Base-by-base conservation (phyloP, 2,888 invertebrate genomes). In the Adelphocoris suturalis region DNA sequence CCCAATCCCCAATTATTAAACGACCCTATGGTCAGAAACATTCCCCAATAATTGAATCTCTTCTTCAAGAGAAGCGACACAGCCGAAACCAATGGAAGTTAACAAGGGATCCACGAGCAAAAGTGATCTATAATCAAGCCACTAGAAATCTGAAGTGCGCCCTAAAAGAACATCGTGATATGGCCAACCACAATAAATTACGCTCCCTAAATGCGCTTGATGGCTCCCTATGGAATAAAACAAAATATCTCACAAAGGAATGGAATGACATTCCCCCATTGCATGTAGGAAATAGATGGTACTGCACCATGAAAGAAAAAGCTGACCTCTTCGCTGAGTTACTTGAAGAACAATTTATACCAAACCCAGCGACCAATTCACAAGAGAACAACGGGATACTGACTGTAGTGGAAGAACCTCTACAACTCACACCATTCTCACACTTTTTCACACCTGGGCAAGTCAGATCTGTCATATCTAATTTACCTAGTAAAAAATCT, bases 191-290 rank as follows among this genome's bases (percentile, higher is more conserved):
- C 19, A 80, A 80, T 23, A 80, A 46, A 14, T 37, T 80, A 37
- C 5, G 23, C 5, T 19, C 46, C 19, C 23, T 80, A 80, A 80
- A 80, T 19, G 12, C 37, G 7, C 12, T 37, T 12, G 80, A 37
- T 23, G 23, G 23, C 13, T 37, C 80, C 0, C 16, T 80, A 37
- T 37, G 80, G 80, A 37, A 19, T 37, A 80, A 37, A 37, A 80
- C 80, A 13, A 80, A 37, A 14, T 19, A 11, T 23, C n/a, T 80
- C n/a, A 80, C 80, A 4, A 80, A 80, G 23, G 80, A 80, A 48
- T 23, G 80, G n/a, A 80, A 48, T 37, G 46, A 80, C 13, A 28
- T 80, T 0, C 80, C 5, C n/a, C 80, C 80, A 19, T 13, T 80
- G 13, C 37, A 80, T 11, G 9, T 14, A 13, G 46, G 47, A 19